A percentile compares a stretch with the other conserved stretches of the same genome.
Evolutionary conservation across 2,888 invertebrate genomes (phyloP).

Genomic region (Drosophila formosana): DNA sequence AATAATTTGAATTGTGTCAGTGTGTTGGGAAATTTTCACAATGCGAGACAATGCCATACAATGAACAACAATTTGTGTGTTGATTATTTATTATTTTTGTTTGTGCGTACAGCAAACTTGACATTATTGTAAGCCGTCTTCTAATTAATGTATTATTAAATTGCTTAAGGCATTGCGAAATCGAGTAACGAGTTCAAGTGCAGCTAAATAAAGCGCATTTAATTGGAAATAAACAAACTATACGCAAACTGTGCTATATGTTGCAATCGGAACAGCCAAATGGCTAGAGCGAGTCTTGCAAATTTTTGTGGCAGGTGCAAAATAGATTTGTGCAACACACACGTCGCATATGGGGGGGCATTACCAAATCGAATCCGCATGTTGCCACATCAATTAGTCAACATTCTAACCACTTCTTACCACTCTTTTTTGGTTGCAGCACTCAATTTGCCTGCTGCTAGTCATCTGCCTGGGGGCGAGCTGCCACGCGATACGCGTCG

Average conservation of each 20-base stretch:
- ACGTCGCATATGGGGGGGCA: constrained; percentile 41
- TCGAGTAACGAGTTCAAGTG: constrained; percentile 67
- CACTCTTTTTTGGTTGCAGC: constrained; percentile 37
- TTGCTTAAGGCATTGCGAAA: constrained; percentile 32
- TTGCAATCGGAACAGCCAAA: constrained; percentile 32
- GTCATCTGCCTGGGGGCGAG: constrained; percentile 74
- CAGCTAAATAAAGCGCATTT: constrained; percentile 77
- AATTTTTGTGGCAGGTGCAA: constrained; percentile 22
- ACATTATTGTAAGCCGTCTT: constrained; percentile 65
- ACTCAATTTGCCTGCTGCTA: constrained; percentile 80
- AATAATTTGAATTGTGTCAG: constrained; percentile 40
- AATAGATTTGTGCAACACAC: constrained; percentile 7
- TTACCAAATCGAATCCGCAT: constrained; percentile 31
- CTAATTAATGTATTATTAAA: constrained; percentile 57
- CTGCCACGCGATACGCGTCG: constrained; percentile 87
- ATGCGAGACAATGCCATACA: constrained; percentile 28
- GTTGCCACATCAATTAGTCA: constrained; percentile 11
- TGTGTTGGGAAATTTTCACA: constrained; percentile 52
- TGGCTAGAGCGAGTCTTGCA: constrained; percentile 57
- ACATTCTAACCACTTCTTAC: constrained; percentile 14
- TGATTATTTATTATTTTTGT: constrained; percentile 33
- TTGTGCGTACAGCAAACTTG: constrained; percentile 57
- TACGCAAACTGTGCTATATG: constrained; percentile 10
- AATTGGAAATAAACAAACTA: constrained; percentile 49
- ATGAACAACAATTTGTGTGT: constrained; percentile 50